Percentiles rank a stretch among this genome's conserved stretches.
These are phyloP conservation scores for Mya arenaria DNA, from an alignment of 1,140 invertebrate species.

Conservation along the genomic window DNA sequence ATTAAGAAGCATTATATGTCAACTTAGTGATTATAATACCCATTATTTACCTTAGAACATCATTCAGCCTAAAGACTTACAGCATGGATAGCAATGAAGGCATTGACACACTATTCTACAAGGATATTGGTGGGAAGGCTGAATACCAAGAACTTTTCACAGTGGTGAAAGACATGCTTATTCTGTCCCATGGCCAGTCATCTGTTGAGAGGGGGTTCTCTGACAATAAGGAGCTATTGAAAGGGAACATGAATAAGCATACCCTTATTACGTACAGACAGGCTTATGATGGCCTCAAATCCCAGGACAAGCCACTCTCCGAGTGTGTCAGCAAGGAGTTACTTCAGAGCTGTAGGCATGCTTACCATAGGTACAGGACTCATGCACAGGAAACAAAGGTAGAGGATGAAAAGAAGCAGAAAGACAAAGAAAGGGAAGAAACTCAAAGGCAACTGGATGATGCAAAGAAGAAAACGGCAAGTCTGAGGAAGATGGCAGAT, in stretches of 20 bases:
- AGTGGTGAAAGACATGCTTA: constrained; percentile 19
- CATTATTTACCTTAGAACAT: too few relatives aligned
- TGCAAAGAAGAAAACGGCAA: constrained; percentile 18
- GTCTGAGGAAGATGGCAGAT: constrained; percentile 29
- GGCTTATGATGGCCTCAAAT: constrained; percentile 42
- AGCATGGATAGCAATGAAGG: constrained; percentile 15
- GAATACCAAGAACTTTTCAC: constrained; percentile 39
- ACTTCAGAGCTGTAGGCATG: constrained; percentile 34
- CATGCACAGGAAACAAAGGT: constrained; percentile 16
- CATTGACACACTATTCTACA: constrained; percentile 52
- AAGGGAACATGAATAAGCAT: constrained; percentile 26
- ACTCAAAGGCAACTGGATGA: constrained; percentile 9
- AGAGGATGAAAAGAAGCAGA: constrained; percentile 20
- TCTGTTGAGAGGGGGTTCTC: constrained; percentile 37
- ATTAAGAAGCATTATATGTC: too few relatives aligned
- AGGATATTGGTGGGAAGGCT: neutral
- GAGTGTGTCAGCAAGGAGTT: constrained; percentile 11
- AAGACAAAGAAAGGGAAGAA: constrained; percentile 34
- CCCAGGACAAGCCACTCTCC: neutral
- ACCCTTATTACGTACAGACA: constrained; percentile 31
- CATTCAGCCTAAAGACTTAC: too few relatives aligned
- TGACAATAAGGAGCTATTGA: constrained; percentile 24
- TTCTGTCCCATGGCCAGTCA: constrained; percentile 41
- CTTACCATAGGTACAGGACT: constrained; percentile 23
- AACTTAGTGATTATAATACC: too few relatives aligned